Percentiles rank a stretch among this genome's conserved stretches.
Conservation (phyloP, 2,797 vertebrate genomes). For the Botia almorhae region DNA sequence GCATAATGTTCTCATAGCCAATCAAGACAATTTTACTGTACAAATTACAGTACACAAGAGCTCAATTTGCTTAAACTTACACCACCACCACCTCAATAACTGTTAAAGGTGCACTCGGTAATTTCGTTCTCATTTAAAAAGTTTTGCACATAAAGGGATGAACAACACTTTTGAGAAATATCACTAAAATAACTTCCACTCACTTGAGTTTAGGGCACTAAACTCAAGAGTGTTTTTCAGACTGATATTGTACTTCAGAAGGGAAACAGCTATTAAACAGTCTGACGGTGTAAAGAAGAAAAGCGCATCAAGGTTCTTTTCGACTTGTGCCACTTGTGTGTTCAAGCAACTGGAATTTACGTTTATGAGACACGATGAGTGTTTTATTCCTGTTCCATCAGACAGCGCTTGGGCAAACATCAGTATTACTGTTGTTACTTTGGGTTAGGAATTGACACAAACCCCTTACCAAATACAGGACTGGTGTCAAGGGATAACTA, state of each 20-base stretch:
- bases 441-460: background rate
- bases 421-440: background rate
- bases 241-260: constrained; percentile 1
- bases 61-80: constrained; percentile 22
- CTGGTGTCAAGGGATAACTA: too few relatives aligned
- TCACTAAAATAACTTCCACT: background rate
- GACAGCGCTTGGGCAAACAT: background rate
- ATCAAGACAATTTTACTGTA: constrained; percentile 16
- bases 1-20: constrained; percentile 9
- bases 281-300: constrained; percentile 7
- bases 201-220: background rate
- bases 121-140: constrained; percentile 9
- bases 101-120: background rate
- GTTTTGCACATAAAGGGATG: background rate
- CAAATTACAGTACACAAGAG: constrained; percentile 18
- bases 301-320: constrained; percentile 27
- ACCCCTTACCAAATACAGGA: background rate
- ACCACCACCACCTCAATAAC: background rate
- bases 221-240: constrained; percentile 16
- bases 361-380: background rate
- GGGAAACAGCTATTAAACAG: constrained; percentile 31
- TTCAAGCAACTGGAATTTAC: background rate
- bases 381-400: background rate
- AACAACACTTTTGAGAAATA: constrained; percentile 6
- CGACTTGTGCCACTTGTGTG: background rate